These are phyloP conservation scores for Osedax frankpressi DNA, from an alignment of 2,888 invertebrate genomes.

Conservation along the genomic window DNA sequence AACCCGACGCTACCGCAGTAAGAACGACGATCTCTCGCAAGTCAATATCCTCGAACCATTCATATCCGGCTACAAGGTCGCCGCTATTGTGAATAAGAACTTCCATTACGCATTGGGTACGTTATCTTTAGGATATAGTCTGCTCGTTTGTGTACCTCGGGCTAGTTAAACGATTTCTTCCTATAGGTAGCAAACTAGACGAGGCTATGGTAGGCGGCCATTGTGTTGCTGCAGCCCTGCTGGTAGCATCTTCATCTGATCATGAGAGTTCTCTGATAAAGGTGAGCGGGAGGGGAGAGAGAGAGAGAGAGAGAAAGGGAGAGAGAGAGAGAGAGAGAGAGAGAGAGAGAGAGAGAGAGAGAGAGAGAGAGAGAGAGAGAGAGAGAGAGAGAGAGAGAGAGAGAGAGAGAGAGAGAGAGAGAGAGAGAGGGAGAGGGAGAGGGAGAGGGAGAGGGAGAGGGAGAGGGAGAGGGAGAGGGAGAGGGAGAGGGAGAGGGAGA, in stretches of 20 bases:
- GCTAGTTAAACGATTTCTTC: too few species aligned
- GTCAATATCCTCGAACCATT: conserved; percentile 27
- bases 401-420: neutral
- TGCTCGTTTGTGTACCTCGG: too few species aligned
- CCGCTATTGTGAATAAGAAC: conserved; percentile 29
- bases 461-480: neutral
- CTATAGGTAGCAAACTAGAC: too few species aligned
- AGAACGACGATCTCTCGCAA: too few species aligned
- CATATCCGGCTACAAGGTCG: conserved; percentile 32
- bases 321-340: conserved; percentile 1
- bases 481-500: neutral
- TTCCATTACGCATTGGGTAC: too few species aligned
- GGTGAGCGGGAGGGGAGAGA: too few species aligned
- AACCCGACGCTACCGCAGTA: too few species aligned
- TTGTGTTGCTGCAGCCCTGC: too few species aligned
- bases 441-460: neutral
- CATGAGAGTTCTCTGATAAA: too few species aligned
- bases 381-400: neutral
- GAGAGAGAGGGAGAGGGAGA: neutral
- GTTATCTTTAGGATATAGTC: too few species aligned
- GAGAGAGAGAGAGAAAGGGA: neutral
- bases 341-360: neutral
- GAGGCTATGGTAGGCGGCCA: too few species aligned
- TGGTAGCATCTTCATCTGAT: too few species aligned
- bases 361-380: conserved; percentile 1